Conservation (phyloP, 1,140 invertebrate species). For the Brachionus angularis region DNA sequence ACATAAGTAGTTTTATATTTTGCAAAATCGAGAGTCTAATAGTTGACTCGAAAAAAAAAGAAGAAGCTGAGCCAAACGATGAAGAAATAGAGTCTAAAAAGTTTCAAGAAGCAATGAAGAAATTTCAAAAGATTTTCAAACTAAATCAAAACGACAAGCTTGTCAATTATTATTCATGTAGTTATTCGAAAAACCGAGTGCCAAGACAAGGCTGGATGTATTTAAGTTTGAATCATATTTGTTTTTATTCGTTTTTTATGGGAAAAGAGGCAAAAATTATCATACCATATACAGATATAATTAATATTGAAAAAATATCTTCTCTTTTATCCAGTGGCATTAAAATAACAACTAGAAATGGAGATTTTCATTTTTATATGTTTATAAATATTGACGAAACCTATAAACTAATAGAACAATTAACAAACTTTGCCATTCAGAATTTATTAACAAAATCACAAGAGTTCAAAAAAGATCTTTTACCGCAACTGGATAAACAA, state of each 20-base stretch:
- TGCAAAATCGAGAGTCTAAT: constrained; percentile 92
- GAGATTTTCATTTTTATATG: constrained; percentile 64
- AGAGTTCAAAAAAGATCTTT: constrained; percentile 43
- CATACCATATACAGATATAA: constrained; percentile 67
- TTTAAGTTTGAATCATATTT: constrained; percentile 87
- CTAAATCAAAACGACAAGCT: constrained; percentile 88
- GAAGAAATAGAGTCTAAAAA: constrained; percentile 67
- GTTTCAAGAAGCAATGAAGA: constrained; percentile 74
- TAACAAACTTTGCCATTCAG: constrained; percentile 94
- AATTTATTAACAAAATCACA: constrained; percentile 56
- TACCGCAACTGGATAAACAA: constrained; percentile 60
- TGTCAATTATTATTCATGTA: constrained; percentile 76
- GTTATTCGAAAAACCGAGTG: constrained; percentile 84
- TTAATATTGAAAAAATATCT: constrained; percentile 44
- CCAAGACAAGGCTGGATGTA: constrained; percentile 93
- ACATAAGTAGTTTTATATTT: constrained; percentile 43
- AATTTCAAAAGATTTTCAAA: constrained; percentile 82
- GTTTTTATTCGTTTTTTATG: constrained; percentile 90
- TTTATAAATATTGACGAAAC: constrained; percentile 82
- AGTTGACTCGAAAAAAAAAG: constrained; percentile 62
- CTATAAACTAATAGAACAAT: constrained; percentile 83
- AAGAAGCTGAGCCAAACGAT: constrained; percentile 45
- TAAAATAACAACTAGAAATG: constrained; percentile 12
- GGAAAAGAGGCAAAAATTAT: constrained; percentile 81
- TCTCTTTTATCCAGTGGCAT: constrained; percentile 24